Evolutionary conservation across 1,140 invertebrate genomes (phyloP).

Genomic region (Diorhabda carinulata): DNA sequence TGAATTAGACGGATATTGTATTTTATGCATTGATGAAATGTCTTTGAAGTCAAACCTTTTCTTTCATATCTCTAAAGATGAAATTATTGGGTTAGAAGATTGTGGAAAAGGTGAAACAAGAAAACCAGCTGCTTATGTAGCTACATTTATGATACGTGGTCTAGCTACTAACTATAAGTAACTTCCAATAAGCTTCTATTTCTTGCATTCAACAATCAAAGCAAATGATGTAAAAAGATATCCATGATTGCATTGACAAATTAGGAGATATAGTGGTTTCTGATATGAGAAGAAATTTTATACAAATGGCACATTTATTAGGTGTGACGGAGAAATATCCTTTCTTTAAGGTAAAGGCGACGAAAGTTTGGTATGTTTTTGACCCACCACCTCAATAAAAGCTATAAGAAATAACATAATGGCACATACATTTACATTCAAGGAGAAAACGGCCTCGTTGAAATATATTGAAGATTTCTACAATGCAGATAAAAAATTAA

Average conservation of each 20-base stretch:
- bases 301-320: background rate
- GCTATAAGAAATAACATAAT: conserved; percentile 5
- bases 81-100: conserved; percentile 15
- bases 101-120: background rate
- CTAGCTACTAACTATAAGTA: no score
- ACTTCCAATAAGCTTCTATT: no score
- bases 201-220: no score
- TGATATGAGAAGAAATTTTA: conserved; percentile 7
- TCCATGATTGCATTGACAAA: no score
- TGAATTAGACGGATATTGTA: no score
- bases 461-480: conserved; percentile 7
- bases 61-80: conserved; percentile 4
- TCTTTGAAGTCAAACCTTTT: conserved; percentile 1
- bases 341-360: background rate
- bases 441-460: background rate
- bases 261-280: background rate
- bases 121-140: no score
- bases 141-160: no score
- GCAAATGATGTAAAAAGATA: no score
- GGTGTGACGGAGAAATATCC: background rate
- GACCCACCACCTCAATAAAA: background rate
- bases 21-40: background rate
- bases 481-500: background rate
- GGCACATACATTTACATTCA: background rate
- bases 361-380: background rate